A percentile compares a stretch with the other conserved stretches of the same genome.
phyloP scores from a whole-genome alignment of 1,140 invertebrate species.

The Penaeus chinensis region DNA sequence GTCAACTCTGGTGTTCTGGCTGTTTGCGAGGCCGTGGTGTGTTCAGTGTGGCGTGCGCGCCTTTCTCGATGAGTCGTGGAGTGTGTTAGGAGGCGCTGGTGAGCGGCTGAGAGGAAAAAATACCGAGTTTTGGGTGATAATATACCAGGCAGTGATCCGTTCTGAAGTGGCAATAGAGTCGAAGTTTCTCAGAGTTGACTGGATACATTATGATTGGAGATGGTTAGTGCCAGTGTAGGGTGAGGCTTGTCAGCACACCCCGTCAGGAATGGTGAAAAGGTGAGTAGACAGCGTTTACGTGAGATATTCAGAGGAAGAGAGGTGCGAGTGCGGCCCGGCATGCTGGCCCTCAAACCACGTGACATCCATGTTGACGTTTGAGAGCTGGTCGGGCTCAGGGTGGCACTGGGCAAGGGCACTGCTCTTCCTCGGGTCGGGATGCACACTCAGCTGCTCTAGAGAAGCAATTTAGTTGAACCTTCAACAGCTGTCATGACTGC shows the following conservation, averaged over 20 bases:
- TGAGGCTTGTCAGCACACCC: constrained; percentile 37
- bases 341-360: constrained; percentile 32
- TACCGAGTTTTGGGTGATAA: constrained; percentile 14
- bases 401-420: no score
- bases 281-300: not conserved
- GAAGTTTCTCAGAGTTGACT: constrained; percentile 28
- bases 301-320: not conserved
- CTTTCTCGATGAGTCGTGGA: constrained; percentile 11
- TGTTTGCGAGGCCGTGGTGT: no score
- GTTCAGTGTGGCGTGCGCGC: not conserved
- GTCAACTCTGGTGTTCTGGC: no score
- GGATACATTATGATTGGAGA: constrained; percentile 52
- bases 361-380: not conserved
- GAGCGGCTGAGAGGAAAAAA: not conserved
- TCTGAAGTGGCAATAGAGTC: not conserved
- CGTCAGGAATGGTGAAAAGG: constrained; percentile 51
- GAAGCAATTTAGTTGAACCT: no score
- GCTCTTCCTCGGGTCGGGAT: no score
- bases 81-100: not conserved
- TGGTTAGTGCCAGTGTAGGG: constrained; percentile 43
- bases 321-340: constrained; percentile 19
- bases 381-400: no score
- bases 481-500: no score
- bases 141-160: constrained; percentile 27
- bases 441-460: no score